Percentiles rank a stretch among this genome's conserved stretches.
phyloP scores from a whole-genome alignment of 2,888 invertebrate species.

The Aphodius granarius region DNA sequence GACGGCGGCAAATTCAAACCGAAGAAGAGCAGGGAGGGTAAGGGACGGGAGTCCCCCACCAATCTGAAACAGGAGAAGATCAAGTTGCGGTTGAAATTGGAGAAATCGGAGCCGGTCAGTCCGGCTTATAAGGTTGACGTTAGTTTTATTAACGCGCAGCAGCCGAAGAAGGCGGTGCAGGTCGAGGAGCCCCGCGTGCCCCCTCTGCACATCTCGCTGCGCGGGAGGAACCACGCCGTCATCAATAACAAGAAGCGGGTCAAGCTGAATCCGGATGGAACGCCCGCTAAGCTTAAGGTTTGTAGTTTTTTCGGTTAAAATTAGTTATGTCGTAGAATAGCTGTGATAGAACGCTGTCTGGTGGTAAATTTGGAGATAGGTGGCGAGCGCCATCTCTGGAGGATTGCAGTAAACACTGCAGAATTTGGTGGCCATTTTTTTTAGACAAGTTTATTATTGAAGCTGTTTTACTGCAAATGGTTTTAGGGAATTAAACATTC shows the following conservation, averaged over 20 bases:
- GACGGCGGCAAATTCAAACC: slow-evolving; percentile 46
- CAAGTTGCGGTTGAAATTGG: slow-evolving; percentile 79
- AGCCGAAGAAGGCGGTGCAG: slow-evolving; percentile 52
- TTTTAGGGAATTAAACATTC: no score
- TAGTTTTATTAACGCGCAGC: slow-evolving; percentile 67
- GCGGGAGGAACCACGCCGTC: slow-evolving; percentile 83
- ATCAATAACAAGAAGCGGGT: slow-evolving; percentile 74
- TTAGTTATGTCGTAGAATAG: no score
- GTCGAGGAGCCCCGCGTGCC: slow-evolving; percentile 80
- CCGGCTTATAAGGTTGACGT: slow-evolving; percentile 81
- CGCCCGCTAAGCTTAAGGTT: slow-evolving; percentile 42
- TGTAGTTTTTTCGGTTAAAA: no score
- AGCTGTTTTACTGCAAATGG: no score
- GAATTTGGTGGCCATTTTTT: no score
- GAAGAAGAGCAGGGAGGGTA: slow-evolving; percentile 36
- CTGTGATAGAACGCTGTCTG: no score
- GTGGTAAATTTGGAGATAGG: no score
- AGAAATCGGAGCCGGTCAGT: slow-evolving; percentile 78
- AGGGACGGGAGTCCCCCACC: slow-evolving; percentile 50
- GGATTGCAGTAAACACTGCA: no score
- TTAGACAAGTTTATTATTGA: no score
- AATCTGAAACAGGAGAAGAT: slow-evolving; percentile 67
- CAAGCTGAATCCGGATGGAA: slow-evolving; percentile 47
- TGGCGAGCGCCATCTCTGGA: no score
- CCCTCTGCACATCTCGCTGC: slow-evolving; percentile 83